Evolutionary conservation across 2,113 vertebrate species (phyloP).

Genomic region (Sylvia atricapilla): DNA sequence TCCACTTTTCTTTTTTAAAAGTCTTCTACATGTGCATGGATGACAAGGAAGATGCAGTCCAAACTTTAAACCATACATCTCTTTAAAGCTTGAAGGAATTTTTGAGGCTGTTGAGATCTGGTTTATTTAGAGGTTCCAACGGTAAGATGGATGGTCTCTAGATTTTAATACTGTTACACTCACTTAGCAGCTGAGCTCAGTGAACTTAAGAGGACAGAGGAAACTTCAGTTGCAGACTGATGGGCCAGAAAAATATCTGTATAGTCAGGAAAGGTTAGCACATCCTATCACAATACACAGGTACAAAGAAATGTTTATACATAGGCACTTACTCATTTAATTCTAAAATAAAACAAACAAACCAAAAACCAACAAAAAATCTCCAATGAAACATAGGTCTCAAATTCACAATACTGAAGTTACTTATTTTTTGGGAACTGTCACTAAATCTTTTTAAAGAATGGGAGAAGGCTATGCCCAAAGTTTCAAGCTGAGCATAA

Average conservation of each 20-base stretch:
- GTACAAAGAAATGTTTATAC: neutral
- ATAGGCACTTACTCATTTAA: constrained; percentile 21
- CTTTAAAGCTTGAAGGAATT: neutral
- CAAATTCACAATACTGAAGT: neutral
- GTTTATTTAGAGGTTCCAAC: neutral
- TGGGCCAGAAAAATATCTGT: neutral
- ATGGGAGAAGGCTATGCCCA: neutral
- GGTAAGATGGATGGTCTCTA: neutral
- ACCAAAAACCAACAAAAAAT: neutral
- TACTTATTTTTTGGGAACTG: neutral
- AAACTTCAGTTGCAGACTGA: neutral
- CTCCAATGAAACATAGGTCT: neutral
- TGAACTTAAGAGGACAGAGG: neutral
- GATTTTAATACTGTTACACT: neutral
- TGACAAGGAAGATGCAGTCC: neutral
- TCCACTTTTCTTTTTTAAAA: neutral
- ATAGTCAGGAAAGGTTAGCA: neutral
- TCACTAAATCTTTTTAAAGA: neutral
- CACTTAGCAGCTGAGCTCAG: neutral
- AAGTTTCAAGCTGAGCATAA: constrained; percentile 50
- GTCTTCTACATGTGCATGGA: neutral
- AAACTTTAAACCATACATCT: neutral
- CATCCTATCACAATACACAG: neutral
- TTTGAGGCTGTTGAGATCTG: neutral
- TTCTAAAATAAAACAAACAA: neutral